Evolutionary conservation across 2,888 invertebrate genomes (phyloP).

Genomic region (Orchesellides sinensis): DNA sequence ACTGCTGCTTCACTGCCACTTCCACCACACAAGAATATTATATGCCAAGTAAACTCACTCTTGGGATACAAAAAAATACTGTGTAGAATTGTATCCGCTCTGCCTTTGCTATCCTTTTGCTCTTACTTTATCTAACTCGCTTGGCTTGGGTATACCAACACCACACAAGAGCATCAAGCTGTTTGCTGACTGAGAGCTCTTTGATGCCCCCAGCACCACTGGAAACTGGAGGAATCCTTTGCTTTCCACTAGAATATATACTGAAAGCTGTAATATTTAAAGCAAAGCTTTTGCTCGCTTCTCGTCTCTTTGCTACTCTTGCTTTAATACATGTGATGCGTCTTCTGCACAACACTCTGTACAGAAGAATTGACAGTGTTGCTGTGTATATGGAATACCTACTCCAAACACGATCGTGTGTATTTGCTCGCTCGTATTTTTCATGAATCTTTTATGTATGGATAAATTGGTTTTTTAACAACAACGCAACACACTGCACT

Average conservation of each 20-base stretch:
- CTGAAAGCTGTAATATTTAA: conserved; percentile 7
- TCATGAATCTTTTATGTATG: too few relatives aligned
- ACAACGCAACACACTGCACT: too few relatives aligned
- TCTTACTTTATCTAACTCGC: too few relatives aligned
- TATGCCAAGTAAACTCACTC: not conserved
- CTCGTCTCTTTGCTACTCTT: conserved; percentile 22
- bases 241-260: conserved; percentile 61
- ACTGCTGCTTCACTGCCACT: not conserved
- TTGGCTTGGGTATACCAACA: too few relatives aligned
- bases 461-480: too few relatives aligned
- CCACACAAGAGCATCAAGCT: conserved; percentile 21
- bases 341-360: conserved; percentile 6
- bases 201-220: conserved; percentile 65
- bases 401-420: too few relatives aligned
- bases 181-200: conserved; percentile 55
- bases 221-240: conserved; percentile 54
- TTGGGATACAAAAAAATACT: conserved; percentile 10
- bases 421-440: too few relatives aligned
- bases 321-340: too few relatives aligned
- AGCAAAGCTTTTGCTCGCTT: conserved; percentile 2
- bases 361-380: too few relatives aligned
- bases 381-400: too few relatives aligned
- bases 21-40: not conserved
- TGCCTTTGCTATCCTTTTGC: not conserved
- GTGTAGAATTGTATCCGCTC: conserved; percentile 3